A percentile compares a stretch with the other conserved stretches of the same genome.
Evolutionary conservation across 2,113 vertebrate species (phyloP).

Genomic region (Pimephales promelas): DNA sequence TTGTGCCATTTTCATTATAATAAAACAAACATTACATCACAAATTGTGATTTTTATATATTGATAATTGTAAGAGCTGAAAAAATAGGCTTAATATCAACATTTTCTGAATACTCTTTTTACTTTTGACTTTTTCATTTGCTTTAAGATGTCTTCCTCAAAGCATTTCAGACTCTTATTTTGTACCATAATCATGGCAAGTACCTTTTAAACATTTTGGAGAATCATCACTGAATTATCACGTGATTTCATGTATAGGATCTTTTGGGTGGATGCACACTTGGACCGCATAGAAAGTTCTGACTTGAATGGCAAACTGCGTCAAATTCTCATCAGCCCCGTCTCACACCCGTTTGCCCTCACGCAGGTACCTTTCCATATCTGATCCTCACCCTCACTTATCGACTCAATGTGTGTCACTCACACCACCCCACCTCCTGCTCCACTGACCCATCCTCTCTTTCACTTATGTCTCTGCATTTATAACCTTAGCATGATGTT

Average conservation of each 20-base stretch:
- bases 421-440: constrained; percentile 25
- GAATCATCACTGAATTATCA: not conserved
- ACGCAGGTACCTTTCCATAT: constrained; percentile 84
- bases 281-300: constrained; percentile 95
- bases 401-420: constrained; percentile 49
- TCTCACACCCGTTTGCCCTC: constrained; percentile 94
- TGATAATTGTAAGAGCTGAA: no score
- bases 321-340: constrained; percentile 90
- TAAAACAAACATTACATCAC: not conserved
- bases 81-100: not conserved
- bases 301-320: constrained; percentile 94
- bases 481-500: constrained; percentile 60
- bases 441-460: constrained; percentile 43
- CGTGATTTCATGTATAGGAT: constrained; percentile 77
- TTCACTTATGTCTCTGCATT: constrained; percentile 58
- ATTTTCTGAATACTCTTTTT: not conserved
- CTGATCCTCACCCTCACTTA: constrained; percentile 3
- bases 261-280: constrained; percentile 97
- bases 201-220: constrained; percentile 7
- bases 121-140: not conserved
- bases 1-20: not conserved
- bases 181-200: constrained; percentile 14
- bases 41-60: not conserved
- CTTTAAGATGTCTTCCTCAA: not conserved
- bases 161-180: not conserved